Conservation (phyloP, 2,888 invertebrate species). For the Eupithecia subumbrata region DNA sequence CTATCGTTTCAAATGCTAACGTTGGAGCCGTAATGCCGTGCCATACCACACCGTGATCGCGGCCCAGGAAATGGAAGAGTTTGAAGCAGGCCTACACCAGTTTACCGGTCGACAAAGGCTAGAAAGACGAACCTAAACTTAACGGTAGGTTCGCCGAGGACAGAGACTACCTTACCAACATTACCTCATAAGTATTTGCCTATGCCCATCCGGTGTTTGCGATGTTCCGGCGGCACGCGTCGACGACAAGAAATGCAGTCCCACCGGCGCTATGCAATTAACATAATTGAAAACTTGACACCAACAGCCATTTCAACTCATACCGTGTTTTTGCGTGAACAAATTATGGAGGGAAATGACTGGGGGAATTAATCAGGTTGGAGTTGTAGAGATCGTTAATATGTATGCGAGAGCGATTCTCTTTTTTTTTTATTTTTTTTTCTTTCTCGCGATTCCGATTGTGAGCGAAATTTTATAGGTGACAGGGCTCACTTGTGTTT, state of each 20-base stretch:
- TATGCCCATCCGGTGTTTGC: constrained; percentile 30
- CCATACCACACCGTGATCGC: too few relatives aligned
- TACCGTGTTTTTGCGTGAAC: constrained; percentile 2
- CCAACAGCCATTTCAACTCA: constrained; percentile 32
- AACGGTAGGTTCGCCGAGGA: not conserved
- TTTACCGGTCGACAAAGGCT: too few relatives aligned
- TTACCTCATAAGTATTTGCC: constrained; percentile 18
- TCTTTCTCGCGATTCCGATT: not conserved
- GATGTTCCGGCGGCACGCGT: constrained; percentile 50
- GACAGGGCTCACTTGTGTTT: not conserved
- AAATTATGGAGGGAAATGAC: constrained; percentile 7
- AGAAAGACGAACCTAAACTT: not conserved
- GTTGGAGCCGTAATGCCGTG: too few relatives aligned
- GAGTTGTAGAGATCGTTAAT: not conserved
- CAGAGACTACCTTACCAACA: not conserved
- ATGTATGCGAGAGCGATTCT: not conserved
- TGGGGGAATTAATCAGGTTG: constrained; percentile 7
- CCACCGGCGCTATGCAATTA: constrained; percentile 54
- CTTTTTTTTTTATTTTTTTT: too few relatives aligned
- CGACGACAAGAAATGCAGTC: constrained; percentile 56
- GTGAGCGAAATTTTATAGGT: not conserved
- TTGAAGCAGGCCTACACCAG: too few relatives aligned
- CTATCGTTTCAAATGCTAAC: too few relatives aligned
- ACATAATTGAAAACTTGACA: constrained; percentile 66
- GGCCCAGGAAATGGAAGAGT: too few relatives aligned